Conservation (phyloP, 2,113 vertebrate genomes). For the Phalacrocorax carbo region DNA sequence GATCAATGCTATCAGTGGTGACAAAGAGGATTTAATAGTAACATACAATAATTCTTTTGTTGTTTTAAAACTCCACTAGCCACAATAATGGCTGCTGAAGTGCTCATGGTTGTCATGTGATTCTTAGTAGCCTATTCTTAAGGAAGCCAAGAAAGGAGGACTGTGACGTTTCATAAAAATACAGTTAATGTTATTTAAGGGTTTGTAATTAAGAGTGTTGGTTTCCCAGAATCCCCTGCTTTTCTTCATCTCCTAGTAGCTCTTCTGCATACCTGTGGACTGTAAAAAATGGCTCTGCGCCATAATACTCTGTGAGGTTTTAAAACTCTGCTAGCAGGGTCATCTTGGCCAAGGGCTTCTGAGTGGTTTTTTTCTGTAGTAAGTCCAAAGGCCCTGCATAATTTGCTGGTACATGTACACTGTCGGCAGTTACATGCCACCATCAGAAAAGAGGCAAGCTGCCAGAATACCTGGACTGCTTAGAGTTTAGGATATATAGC, state of each 20-base stretch:
- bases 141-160: neutral
- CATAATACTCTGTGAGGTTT: neutral
- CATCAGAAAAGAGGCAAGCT: neutral
- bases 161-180: neutral
- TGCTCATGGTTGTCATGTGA: neutral
- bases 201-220: neutral
- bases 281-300: neutral
- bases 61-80: neutral
- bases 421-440: neutral
- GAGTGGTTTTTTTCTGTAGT: neutral
- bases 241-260: neutral
- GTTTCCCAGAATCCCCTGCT: neutral
- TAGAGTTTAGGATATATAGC: neutral
- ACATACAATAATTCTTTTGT: neutral
- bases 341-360: neutral
- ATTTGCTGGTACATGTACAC: neutral
- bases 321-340: neutral
- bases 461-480: neutral
- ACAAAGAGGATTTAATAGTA: neutral
- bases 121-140: neutral
- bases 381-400: neutral
- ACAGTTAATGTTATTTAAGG: neutral
- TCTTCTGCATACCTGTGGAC: neutral
- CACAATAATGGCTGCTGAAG: constrained; percentile 21
- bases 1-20: neutral